Base-by-base conservation (phyloP, 1,140 invertebrate genomes). In the Copidosoma floridanum region DNA sequence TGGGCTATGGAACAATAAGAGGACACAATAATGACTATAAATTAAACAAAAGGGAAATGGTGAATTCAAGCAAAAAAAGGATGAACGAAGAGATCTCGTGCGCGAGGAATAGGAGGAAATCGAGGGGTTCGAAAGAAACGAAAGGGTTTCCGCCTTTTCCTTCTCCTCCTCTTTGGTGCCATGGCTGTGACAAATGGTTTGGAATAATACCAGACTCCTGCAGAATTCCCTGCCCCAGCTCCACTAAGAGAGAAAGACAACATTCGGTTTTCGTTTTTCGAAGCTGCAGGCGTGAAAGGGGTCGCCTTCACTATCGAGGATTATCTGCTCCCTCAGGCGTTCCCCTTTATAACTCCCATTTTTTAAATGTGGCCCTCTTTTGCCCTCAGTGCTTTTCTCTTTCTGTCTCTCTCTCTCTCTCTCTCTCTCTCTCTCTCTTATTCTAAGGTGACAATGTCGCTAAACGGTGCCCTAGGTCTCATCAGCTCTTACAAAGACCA, bases 141-240 rank as follows among this genome's bases (percentile, higher is more conserved):
- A 76, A 80, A 80, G 76, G 77, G 76, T 77, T 74, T 68, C 69
- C 63, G 57, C 27, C 38, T 12, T 24, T 21, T 23, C 18, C n/a
- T 32, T n/a, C n/a, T n/a, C n/a, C n/a, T n/a, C n/a, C n/a, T n/a
- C n/a, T n/a, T n/a, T n/a, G n/a, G n/a, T n/a, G 29, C 18, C 70
- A 70, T 66, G 67, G 70, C 64, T 74, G 74, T 80, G 78, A 80
- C 77, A 80, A 80, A 80, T 80, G 78, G 79, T 70, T 79, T 64
- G 79, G 77, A 81, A 81, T 81, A 81, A 81, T 81, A 76, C 74
- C 76, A 73, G 70, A 72, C 71, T 69, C 66, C 68, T 69, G 71
- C 71, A 68, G 72, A 74, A 71, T 68, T 68, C 64, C 63, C 68
- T 66, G 66, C 18, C 11, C 12, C 41, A 58, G 40, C 46, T 53